These are phyloP conservation scores for Trichacis sp. DNA, from an alignment of 2,888 invertebrate genomes.

Conservation along the genomic window DNA sequence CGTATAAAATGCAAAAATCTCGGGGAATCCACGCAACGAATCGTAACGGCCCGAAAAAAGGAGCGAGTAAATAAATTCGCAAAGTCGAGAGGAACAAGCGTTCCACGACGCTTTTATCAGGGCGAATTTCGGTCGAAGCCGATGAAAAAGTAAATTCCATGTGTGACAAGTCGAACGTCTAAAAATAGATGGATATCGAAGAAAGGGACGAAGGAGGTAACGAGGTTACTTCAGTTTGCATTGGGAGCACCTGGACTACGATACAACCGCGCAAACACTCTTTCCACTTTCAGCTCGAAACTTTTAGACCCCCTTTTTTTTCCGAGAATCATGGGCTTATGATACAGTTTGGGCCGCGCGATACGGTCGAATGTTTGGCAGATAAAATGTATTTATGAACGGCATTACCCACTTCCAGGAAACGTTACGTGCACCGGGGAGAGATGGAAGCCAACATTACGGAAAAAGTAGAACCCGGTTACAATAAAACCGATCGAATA, in stretches of 20 bases:
- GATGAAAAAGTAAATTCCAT: conserved; percentile 33
- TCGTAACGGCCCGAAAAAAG: background rate
- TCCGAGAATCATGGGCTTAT: background rate
- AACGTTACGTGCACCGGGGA: conserved; percentile 9
- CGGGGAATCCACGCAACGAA: background rate
- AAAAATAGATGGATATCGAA: conserved; percentile 44
- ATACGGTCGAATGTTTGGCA: conserved; percentile 3
- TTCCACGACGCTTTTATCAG: too few species aligned
- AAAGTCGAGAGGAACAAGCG: too few species aligned
- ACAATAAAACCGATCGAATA: conserved; percentile 15
- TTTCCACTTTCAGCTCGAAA: conserved; percentile 14
- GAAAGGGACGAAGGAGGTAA: conserved; percentile 46
- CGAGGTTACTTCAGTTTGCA: conserved; percentile 47
- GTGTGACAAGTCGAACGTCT: conserved; percentile 42
- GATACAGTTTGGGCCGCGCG: conserved; percentile 1
- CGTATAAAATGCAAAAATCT: background rate
- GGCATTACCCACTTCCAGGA: conserved; percentile 11
- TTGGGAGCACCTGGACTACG: conserved; percentile 31
- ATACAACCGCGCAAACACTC: conserved; percentile 10
- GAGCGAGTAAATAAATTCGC: too few species aligned
- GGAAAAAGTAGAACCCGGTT: conserved; percentile 9
- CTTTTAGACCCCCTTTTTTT: too few species aligned
- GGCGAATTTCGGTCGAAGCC: conserved; percentile 2
- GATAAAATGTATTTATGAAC: conserved; percentile 31
- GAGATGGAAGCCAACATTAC: conserved; percentile 14